A percentile compares a stretch with the other conserved stretches of the same genome.
Conservation (phyloP, 2,888 invertebrate species). For the Lasioglossum malachurum region DNA sequence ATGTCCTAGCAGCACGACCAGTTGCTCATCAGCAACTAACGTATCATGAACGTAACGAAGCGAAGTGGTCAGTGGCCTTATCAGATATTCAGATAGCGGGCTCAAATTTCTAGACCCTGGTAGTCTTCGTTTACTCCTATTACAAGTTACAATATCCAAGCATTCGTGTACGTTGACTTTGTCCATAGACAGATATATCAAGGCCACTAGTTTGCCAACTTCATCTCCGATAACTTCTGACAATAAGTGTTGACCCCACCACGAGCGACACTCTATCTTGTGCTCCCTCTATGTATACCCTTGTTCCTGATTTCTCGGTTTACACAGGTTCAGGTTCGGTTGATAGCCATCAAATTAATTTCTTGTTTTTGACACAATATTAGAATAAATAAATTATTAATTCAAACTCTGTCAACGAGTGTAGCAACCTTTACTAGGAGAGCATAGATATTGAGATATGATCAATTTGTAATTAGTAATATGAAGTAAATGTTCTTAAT, state of each 20-base stretch:
- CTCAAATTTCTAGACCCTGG: neutral
- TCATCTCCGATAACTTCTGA: slow-evolving; percentile 9
- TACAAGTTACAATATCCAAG: neutral
- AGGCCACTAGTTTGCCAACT: slow-evolving; percentile 9
- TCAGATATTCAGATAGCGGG: slow-evolving; percentile 9
- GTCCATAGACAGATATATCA: neutral
- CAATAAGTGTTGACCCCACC: neutral
- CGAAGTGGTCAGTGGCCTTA: neutral
- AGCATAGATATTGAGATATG: neutral
- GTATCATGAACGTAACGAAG: slow-evolving; percentile 1
- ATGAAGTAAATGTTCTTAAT: neutral
- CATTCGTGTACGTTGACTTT: neutral
- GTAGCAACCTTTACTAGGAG: neutral
- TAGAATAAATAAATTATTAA: neutral
- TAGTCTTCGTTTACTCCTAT: slow-evolving; percentile 6
- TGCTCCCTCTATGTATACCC: neutral
- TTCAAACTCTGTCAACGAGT: neutral
- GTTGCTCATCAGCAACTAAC: neutral
- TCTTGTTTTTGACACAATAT: neutral
- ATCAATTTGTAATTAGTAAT: neutral
- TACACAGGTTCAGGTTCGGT: neutral
- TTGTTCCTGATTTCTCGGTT: neutral
- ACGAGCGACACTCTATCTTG: neutral
- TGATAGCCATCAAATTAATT: neutral
- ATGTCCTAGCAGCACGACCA: neutral